Evolutionary conservation across 1,140 invertebrate genomes (phyloP).

Genomic region (Aphelenchoides fujianensis): DNA sequence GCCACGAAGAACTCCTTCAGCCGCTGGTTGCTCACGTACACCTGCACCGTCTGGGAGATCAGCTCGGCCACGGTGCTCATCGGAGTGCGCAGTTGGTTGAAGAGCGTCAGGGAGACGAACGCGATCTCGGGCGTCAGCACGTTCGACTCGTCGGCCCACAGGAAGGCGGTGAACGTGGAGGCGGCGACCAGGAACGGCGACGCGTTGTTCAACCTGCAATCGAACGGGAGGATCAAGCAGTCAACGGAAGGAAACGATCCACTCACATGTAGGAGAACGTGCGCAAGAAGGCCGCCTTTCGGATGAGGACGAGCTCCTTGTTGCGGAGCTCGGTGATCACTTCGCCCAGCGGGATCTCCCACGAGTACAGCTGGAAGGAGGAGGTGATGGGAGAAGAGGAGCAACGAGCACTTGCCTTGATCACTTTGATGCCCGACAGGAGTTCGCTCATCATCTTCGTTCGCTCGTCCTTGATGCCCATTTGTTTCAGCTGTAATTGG

Average conservation of each 20-base stretch:
- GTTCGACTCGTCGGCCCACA: constrained; percentile 69
- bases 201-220: constrained; percentile 50
- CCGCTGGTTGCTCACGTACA: constrained; percentile 53
- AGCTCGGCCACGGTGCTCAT: constrained; percentile 57
- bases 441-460: constrained; percentile 67
- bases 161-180: constrained; percentile 85
- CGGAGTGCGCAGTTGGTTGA: constrained; percentile 57
- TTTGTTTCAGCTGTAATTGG: constrained; percentile 63
- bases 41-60: constrained; percentile 51
- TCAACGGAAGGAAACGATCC: too few relatives aligned
- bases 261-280: constrained; percentile 71
- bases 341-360: constrained; percentile 78
- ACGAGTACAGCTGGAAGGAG: constrained; percentile 86
- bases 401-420: too few relatives aligned
- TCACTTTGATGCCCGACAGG: constrained; percentile 69
- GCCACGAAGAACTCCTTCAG: constrained; percentile 58
- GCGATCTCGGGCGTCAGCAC: constrained; percentile 82
- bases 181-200: constrained; percentile 69
- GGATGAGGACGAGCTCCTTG: constrained; percentile 48
- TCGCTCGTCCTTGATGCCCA: constrained; percentile 68
- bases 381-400: too few relatives aligned
- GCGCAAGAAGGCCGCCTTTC: constrained; percentile 61
- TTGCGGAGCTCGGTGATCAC: constrained; percentile 62
- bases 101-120: constrained; percentile 61
- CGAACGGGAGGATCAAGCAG: too few relatives aligned